Evolutionary conservation across 1,140 invertebrate genomes (phyloP), one percentile per base, ranked within the genome.

Genomic region (Wasmannia auropunctata): DNA sequence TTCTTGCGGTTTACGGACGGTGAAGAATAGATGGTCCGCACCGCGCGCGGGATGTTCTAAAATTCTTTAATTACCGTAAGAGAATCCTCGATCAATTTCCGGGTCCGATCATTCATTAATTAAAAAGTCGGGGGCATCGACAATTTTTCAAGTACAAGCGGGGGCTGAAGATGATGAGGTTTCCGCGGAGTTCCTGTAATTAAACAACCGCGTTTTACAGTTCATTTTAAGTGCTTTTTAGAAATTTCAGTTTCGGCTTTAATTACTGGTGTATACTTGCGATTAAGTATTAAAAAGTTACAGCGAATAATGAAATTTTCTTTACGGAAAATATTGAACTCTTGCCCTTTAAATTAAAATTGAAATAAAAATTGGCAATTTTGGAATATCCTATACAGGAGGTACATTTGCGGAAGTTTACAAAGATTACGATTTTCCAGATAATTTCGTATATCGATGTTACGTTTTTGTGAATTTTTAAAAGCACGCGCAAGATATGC

Each of bases 71-170:
- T 62, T 62, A 31, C 25, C 0, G 22, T n/a, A n/a, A 22, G 10
- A 22, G 37, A 62, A 76, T 60, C 10, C 6, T 67, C 34, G 34
- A 37, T 77, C 19, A 31, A 34, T 31, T 25, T 8, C 8, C 8
- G 19, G 22, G 8, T 56, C n/a, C 5, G 19, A 62, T 49, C 11
- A 63, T 77, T 63, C 16, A 63, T 77, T n/a, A 31, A 77, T 77
- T 63, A 31, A 63, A 31, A n/a, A 14, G 7, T 10, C 28, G 25
- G 3, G n/a, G 5, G 3, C 19, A 34, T 63, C 10, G 11, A 43
- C 19, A 40, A n/a, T 46, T 62, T 31, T 31, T 40, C 10, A 31
- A 63, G n/a, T 22, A 34, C 8, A 43, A 62, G 40, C 0, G 54
- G n/a, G n/a, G n/a, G 37, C 25, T 10, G 34, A 60, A 8, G 25